Evolutionary conservation across 2,113 vertebrate species (phyloP).

Genomic region (Limanda limanda): DNA sequence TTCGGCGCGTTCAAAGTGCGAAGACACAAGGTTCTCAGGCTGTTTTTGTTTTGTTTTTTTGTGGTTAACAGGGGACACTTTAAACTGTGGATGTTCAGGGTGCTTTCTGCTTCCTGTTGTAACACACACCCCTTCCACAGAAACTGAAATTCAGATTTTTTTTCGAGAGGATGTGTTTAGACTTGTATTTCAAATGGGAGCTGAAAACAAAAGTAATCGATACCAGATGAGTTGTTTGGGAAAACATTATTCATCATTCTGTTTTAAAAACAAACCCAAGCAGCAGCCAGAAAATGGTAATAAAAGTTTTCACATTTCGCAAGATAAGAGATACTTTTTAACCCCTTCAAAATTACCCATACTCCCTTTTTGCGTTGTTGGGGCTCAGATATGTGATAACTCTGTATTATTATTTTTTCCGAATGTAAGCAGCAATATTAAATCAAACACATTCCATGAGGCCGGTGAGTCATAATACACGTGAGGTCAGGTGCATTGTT

Average conservation of each 20-base stretch:
- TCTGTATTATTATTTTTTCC: no score
- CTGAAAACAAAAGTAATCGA: no score
- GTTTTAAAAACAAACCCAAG: no score
- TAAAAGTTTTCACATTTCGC: no score
- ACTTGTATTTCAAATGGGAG: slow-evolving; percentile 2
- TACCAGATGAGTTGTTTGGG: no score
- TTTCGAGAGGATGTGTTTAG: background rate
- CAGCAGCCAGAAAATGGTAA: no score
- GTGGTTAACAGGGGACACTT: background rate
- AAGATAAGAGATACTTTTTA: no score
- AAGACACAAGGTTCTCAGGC: background rate
- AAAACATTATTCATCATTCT: no score
- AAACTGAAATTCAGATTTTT: background rate
- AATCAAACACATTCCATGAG: background rate
- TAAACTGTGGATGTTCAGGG: background rate
- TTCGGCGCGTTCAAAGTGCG: background rate
- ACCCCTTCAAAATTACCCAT: background rate
- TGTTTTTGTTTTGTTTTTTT: no score
- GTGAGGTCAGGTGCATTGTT: background rate
- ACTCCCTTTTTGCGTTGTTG: background rate
- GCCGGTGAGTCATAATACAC: background rate
- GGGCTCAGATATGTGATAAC: no score
- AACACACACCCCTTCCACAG: background rate
- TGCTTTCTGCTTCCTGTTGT: slow-evolving; percentile 25
- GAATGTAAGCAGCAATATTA: background rate